Evolutionary conservation across 2,888 invertebrate genomes (phyloP), one percentile per base, ranked within the genome.

Genomic region (Caenorhabditis afra): DNA sequence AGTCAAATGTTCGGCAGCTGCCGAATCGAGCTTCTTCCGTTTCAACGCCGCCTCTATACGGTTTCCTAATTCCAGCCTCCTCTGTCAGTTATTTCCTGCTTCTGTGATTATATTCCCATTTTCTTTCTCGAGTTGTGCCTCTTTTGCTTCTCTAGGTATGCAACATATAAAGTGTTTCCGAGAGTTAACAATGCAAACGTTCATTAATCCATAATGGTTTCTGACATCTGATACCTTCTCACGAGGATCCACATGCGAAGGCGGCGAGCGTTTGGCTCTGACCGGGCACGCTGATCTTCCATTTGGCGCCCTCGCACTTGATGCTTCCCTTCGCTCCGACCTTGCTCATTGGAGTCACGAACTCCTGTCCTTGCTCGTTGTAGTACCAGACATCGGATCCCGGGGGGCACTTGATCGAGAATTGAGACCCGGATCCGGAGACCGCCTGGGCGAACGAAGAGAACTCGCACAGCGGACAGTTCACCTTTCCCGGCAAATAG

Each of bases 261-360:
- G 67, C 75, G 18, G 62, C 37, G 2, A 75, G 49, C 4, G 49
- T 55, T 37, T 67, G 67, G 20, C 50, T 53, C 37, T 75, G 61
- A 12, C 62, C 62, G 18, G 75, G 75, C 11, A 75, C 62, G 29
- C 57, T 67, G 49, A 75, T 61, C 41, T 61, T 75, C 75, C 75
- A 75, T 29, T 67, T 55, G 1, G 75, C 61, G 16, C 75, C 75
- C 8, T 67, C 75, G 22, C 75, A 75, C 16, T 67, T 57, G 20
- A 75, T 41, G 1, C 10, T 12, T 52, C 61, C 67, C 35, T 67
- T 75, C 23, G 67, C 18, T 14, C 67, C 67, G 23, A 75, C 49
- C 44, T 55, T 49, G 14, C 61, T 67, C 61, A 67, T 67, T 10
- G 61, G 62, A 3, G 62, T 62, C 44, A 61, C 61, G 11, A 75